Base-by-base conservation (phyloP, 2,797 vertebrate genomes). In the Xyrichtys novacula region DNA sequence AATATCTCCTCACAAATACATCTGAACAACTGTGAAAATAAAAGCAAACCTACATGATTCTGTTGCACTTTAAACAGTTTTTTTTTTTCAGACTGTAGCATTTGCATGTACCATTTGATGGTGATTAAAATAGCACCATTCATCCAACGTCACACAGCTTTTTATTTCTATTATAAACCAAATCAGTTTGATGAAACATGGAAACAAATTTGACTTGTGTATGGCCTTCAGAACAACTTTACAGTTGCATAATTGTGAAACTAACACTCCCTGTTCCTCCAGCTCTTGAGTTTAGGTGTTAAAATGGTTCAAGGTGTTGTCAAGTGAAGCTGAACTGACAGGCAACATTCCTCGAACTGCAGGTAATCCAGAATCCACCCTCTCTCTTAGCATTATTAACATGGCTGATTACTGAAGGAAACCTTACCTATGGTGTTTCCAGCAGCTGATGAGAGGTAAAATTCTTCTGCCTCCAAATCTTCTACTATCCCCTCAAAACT, bases 261-360 rank as follows among this genome's bases (percentile, higher is more conserved):
- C n/a, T 46, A 26, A 12, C 11, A 5, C 7, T 4, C 1, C 1
- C 38, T 48, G 16, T 19, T 16, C 14, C 16, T 44, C 20, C 6
- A 3, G 16, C 20, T 38, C 15, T 66, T 54, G 4, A 9, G 56
- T 61, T 57, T 34, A 25, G 3, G 4, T 28, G 52, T 62, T 69
- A 12, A 40, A 49, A 32, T 36, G 9, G 36, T 46, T 74, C 25
- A 78, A 80, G 56, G 71, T 86, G 71, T 73, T 76, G 63, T 49
- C 56, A 32, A 36, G 36, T 52, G n/a, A 65, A 75, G 46, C 32
- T 47, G 22, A 57, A 77, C 17, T 31, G 56, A 74, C 62, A 56
- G 22, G 3, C 17, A 59, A 20, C 80, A 80, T 86, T 87, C 74
- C 67, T 71, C 29, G 50, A 19, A 19, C 36, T 71, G 42, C 39